phyloP scores from a whole-genome alignment of 2,113 vertebrate genomes.

The Pedetes capensis region DNA sequence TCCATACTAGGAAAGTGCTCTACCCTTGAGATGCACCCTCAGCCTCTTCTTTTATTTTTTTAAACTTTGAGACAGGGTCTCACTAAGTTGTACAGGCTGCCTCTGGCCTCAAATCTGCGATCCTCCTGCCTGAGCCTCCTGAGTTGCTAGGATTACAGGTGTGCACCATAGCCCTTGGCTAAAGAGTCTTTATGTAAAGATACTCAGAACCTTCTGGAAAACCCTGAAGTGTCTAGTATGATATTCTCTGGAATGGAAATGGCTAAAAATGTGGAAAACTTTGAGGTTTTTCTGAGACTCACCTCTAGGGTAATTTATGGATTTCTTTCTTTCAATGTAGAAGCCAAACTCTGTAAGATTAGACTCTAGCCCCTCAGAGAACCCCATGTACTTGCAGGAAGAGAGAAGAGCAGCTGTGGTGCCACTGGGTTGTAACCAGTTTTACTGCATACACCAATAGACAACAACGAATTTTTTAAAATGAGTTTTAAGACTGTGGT shows the following conservation, averaged over 20 bases:
- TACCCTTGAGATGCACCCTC: too few relatives aligned
- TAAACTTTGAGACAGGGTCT: too few relatives aligned
- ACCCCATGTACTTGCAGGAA: neutral
- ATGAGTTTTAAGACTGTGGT: neutral
- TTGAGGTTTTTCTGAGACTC: neutral
- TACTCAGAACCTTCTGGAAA: neutral
- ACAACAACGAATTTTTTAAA: neutral
- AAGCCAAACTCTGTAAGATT: neutral
- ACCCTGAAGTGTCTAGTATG: neutral
- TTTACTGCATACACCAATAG: neutral
- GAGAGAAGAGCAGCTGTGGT: neutral
- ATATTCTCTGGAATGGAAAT: neutral
- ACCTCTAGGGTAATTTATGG: neutral
- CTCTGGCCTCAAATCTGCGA: too few relatives aligned
- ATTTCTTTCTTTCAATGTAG: neutral
- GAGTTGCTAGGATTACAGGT: too few relatives aligned
- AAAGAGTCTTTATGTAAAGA: neutral
- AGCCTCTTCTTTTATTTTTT: too few relatives aligned
- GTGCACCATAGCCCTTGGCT: too few relatives aligned
- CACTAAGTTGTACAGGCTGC: too few relatives aligned
- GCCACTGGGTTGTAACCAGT: neutral
- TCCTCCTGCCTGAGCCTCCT: too few relatives aligned
- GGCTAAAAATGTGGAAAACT: neutral
- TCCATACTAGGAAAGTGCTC: too few relatives aligned
- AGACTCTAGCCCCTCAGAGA: conserved; percentile 16